Conservation (phyloP, 2,888 invertebrate species). For the Ferrisia virgata region DNA sequence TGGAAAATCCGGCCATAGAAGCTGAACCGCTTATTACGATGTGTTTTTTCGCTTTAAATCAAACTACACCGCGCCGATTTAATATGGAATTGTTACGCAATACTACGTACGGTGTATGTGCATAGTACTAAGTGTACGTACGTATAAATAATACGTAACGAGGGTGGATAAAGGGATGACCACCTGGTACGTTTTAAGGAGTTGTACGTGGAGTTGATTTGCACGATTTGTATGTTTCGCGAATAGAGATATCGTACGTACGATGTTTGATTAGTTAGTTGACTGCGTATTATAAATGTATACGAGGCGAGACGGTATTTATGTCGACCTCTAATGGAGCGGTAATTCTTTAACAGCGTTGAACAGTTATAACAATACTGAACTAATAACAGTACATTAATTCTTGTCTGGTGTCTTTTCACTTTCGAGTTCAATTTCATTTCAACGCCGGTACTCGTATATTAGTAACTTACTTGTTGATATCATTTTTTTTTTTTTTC, state of each 20-base stretch:
- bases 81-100: neutral
- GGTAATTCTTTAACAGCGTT: neutral
- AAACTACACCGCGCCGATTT: neutral
- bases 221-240: neutral
- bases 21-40: neutral
- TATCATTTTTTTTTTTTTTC: neutral
- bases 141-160: neutral
- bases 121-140: too few species aligned
- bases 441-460: too few species aligned
- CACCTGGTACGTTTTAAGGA: neutral
- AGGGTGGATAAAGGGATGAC: neutral
- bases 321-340: neutral
- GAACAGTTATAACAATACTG: conserved; percentile 15
- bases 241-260: neutral
- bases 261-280: neutral
- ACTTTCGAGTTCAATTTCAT: conserved; percentile 22
- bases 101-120: neutral
- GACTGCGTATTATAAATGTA: neutral
- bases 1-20: neutral
- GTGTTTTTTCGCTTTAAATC: neutral
- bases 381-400: conserved; percentile 25
- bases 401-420: conserved; percentile 12
- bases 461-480: neutral
- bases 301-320: neutral
- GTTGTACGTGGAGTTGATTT: neutral